Evolutionary conservation across 2,888 invertebrate species (phyloP).

Genomic region (Terebella lapidaria): DNA sequence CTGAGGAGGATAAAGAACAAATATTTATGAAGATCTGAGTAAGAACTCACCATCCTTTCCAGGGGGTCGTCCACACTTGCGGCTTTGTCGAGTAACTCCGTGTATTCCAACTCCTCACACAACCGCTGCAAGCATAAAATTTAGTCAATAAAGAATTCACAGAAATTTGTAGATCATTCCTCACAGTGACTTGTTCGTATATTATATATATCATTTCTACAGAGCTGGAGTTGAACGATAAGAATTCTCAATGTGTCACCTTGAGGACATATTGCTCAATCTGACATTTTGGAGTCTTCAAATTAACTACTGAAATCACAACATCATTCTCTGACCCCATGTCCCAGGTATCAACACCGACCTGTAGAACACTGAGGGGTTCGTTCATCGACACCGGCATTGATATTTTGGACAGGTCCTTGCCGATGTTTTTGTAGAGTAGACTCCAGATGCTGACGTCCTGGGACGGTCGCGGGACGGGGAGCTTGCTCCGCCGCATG

Average conservation of each 20-base stretch:
- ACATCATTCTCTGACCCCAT: no score
- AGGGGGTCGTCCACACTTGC: constrained; percentile 63
- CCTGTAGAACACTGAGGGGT: constrained; percentile 75
- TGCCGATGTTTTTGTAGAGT: constrained; percentile 79
- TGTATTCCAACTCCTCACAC: constrained; percentile 80
- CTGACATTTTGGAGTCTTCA: no score
- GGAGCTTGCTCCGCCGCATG: constrained; percentile 66
- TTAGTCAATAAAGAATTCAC: no score
- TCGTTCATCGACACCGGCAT: constrained; percentile 84
- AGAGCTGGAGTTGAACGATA: no score
- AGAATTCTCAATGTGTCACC: no score
- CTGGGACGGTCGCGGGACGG: constrained; percentile 67
- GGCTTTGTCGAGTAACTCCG: constrained; percentile 73
- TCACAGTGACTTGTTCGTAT: no score
- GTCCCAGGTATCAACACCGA: constrained; percentile 33
- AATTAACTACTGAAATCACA: no score
- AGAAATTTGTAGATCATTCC: no score
- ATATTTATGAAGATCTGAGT: no score
- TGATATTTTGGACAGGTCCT: constrained; percentile 77
- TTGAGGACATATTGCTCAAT: no score
- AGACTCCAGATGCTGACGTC: constrained; percentile 62
- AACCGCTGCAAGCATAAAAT: background rate
- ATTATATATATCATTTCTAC: no score
- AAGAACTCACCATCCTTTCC: constrained; percentile 65
- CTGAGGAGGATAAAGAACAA: no score